Conservation (phyloP, 2,888 invertebrate genomes). For the Eristalis tenax region DNA sequence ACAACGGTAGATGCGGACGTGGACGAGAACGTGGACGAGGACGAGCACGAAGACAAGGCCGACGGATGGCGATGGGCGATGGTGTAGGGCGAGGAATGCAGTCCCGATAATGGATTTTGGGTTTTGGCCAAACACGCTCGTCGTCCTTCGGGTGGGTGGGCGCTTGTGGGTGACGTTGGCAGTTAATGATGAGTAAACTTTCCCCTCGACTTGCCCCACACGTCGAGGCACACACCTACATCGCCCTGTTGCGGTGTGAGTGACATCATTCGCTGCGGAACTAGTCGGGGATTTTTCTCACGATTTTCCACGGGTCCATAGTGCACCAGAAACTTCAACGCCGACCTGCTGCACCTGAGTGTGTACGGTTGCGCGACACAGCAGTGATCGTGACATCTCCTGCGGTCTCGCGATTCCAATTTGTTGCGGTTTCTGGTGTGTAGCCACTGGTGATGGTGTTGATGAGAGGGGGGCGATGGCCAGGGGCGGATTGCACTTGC, state of each 20-base stretch:
- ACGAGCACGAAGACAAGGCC: constrained; percentile 1
- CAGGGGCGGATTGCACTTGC: constrained; percentile 22
- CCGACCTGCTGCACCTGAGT: constrained; percentile 38
- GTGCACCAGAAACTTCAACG: constrained; percentile 53
- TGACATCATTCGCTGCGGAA: constrained; percentile 53
- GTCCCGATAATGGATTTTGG: constrained; percentile 70
- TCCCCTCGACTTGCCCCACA: too few relatives aligned
- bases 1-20: background rate
- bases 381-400: constrained; percentile 66
- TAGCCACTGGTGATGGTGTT: background rate
- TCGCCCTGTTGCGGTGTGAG: constrained; percentile 23
- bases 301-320: constrained; percentile 36
- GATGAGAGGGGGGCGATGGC: background rate
- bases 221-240: constrained; percentile 46
- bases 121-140: constrained; percentile 56
- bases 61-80: background rate
- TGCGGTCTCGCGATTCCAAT: constrained; percentile 52
- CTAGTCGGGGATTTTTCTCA: constrained; percentile 41
- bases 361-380: constrained; percentile 42
- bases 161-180: constrained; percentile 12
- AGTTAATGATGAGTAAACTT: constrained; percentile 53
- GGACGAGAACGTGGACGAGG: background rate
- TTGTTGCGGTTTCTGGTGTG: constrained; percentile 30
- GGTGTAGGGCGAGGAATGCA: constrained; percentile 41
- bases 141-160: background rate